Evolutionary conservation across 2,888 invertebrate species (phyloP), one percentile per base, ranked within the genome.

Genomic region (Drosophila melanosoma): DNA sequence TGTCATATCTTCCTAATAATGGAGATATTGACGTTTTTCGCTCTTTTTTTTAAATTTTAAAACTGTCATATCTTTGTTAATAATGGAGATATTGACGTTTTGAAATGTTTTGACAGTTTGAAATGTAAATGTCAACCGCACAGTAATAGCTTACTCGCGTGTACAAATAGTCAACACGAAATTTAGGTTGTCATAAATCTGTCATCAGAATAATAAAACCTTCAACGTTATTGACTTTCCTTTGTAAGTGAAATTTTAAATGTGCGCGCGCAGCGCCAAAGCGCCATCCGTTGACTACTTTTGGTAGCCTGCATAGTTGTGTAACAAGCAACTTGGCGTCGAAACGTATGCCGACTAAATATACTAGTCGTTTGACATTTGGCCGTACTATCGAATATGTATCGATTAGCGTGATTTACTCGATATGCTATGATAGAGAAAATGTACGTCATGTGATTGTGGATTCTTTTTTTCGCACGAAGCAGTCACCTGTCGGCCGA

Each of bases 371-470:
- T 33, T 64, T 67, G 40, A 58, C 65, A 62, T 17, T 49, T 73
- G 3, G 1, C 1, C 35, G 17, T 35, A 0, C 56, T 48, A 77
- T 79, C 75, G 79, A 74, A 7, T 48, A 33, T 33, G 1, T 64
- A 79, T 78, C 78, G 82, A 83, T 59, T 81, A 54, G 63, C 80
- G 76, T 80, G 67, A 80, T 20, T 42, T 59, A 76, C 71, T 83
- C 83, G 83, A 83, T 83, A 79, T 66, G 68, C 56, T 69, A 45
- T 79, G 86, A 89, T 84, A 84, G 84, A 84, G 84, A 84, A 84
- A 84, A 84, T 84, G 83, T 82, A 83, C 83, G 91, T 92, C 93
- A 93, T 93, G 93, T 93, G 93, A 93, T 92, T 89, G 87, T 89
- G 87, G 82, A 82, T 82, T 91, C 89, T 90, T 87, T 91, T 92